Evolutionary conservation across 2,113 vertebrate genomes (phyloP), one percentile per base, ranked within the genome.

Genomic region (Coregonus clupeaformis): DNA sequence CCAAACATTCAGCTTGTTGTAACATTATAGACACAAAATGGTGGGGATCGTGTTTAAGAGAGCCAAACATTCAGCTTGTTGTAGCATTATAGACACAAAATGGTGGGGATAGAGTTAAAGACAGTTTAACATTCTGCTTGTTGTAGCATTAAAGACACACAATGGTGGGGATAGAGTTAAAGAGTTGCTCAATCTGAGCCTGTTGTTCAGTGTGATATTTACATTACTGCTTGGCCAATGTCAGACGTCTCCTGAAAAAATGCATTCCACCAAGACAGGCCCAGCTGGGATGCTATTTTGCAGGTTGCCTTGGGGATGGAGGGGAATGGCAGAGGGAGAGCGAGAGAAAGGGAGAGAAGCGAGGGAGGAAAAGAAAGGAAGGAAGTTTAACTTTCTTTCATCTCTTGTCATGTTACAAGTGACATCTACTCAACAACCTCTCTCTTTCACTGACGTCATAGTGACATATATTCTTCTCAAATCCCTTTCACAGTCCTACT

Each of bases 281-380:
- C 73, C 78, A 83, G 82, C 75, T 85, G 77, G 73, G 76, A 86
- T 76, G 80, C 80, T 83, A 82, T 80, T 85, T 76, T 79, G 77
- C 24, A 71, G 72, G 79, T 89, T 63, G 65, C 74, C 77, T 3
- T 67, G 80, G 82, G 77, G 72, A 85, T n/a, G 65, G 62, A 49
- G 36, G 71, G 74, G 32, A 68, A 25, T n/a, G 30, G n/a, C 4
- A 36, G 66, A n/a, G 27, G 22, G 7, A 18, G 82, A 80, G 62
- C n/a, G 29, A 14, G 29, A 49, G 63, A 49, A 72, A 80, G 74
- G 65, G 70, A 1, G 36, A 42, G 32, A 36, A 57, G 20, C 24
- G 32, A 82, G 74, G 6, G 30, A 68, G 66, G 22, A 13, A n/a
- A 18, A 68, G 29, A n/a, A 16, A 42, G 30, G 12, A 29, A 11